Evolutionary conservation across 2,113 vertebrate species (phyloP).

Genomic region (Sturnira hondurensis): DNA sequence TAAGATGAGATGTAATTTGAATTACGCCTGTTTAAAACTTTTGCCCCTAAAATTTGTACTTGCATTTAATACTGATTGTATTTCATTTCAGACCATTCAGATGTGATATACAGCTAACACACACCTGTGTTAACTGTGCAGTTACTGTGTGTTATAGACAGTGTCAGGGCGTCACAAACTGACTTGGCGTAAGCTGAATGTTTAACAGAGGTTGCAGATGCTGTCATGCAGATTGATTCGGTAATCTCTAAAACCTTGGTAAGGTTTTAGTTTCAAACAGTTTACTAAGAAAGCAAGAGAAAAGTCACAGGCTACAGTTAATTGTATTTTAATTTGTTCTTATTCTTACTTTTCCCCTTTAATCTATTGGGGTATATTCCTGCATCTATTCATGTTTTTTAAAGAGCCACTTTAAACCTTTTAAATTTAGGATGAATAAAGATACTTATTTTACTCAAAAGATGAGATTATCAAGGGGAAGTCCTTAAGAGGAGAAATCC

Average conservation of each 20-base stretch:
- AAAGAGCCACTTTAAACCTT: not conserved
- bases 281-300: constrained; percentile 8
- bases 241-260: not conserved
- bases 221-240: not conserved
- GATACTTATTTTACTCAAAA: not conserved
- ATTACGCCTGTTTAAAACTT: constrained; percentile 1
- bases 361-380: not conserved
- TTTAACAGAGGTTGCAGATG: constrained; percentile 2
- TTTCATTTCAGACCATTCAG: constrained; percentile 4
- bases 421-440: constrained; percentile 10
- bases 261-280: constrained; percentile 22
- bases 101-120: not conserved
- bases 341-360: not conserved
- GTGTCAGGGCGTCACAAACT: not conserved
- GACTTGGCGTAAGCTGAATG: not conserved
- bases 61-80: not conserved
- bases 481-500: not conserved
- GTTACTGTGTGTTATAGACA: not conserved
- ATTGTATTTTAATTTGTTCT: not conserved
- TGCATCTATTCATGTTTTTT: not conserved
- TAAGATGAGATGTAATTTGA: constrained; percentile 25
- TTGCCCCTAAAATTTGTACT: not conserved
- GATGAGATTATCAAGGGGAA: constrained; percentile 17
- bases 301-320: not conserved
- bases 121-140: not conserved